phyloP scores from a whole-genome alignment of 2,888 invertebrate species.

The Molorchus minor region DNA sequence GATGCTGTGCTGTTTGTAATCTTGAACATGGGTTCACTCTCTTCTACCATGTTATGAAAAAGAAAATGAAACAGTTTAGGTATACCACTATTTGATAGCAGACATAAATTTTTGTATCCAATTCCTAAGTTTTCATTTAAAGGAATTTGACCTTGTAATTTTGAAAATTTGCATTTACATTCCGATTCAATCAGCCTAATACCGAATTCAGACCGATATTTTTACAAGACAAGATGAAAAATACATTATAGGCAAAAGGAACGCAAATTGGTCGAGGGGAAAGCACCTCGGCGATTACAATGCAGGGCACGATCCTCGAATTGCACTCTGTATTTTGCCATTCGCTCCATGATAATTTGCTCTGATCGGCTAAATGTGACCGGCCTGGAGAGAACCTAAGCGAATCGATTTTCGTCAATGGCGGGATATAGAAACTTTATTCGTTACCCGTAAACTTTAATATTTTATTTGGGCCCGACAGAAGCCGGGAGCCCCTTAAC shows the following conservation, averaged over 20 bases:
- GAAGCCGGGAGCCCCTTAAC: constrained; percentile 14
- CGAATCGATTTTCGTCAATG: constrained; percentile 36
- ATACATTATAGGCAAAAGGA: not conserved
- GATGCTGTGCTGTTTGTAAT: too few relatives aligned
- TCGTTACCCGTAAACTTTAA: constrained; percentile 14
- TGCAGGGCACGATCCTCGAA: constrained; percentile 48
- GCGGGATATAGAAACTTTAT: constrained; percentile 17
- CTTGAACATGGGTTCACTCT: too few relatives aligned
- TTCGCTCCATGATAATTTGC: constrained; percentile 56
- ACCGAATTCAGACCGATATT: not conserved
- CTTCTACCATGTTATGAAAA: too few relatives aligned
- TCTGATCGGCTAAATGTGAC: constrained; percentile 58
- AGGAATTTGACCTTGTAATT: too few relatives aligned
- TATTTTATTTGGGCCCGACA: constrained; percentile 14
- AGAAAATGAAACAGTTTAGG: too few relatives aligned
- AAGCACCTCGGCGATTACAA: constrained; percentile 36
- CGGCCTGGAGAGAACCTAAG: constrained; percentile 47
- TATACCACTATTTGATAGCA: too few relatives aligned
- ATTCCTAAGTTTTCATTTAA: too few relatives aligned
- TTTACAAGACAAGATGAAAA: not conserved
- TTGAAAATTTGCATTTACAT: too few relatives aligned
- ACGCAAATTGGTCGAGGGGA: not conserved
- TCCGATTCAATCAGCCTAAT: too few relatives aligned
- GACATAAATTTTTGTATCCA: too few relatives aligned
- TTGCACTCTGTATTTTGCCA: constrained; percentile 54